Conservation (phyloP, 2,797 vertebrate species). For the Enteromius paludinosus region DNA sequence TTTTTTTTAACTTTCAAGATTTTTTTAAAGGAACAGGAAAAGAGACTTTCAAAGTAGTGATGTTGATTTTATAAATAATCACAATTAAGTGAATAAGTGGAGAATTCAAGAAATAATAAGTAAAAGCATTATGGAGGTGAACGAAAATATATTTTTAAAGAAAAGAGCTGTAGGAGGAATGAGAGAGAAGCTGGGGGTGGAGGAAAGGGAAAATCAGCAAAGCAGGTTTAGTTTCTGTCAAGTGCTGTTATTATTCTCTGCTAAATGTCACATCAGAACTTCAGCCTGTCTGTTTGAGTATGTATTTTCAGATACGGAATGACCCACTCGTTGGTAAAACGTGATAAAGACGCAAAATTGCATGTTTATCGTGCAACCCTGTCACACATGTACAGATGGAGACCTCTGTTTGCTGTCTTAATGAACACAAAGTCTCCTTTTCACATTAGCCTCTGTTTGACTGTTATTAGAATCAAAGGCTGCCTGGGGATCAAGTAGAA, state of each 20-base stretch:
- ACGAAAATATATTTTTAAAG: background rate
- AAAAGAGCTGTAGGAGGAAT: background rate
- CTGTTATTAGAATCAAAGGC: background rate
- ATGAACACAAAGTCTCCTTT: slow-evolving; percentile 8
- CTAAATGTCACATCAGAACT: slow-evolving; percentile 74
- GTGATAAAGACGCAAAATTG: slow-evolving; percentile 63
- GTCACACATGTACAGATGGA: slow-evolving; percentile 4
- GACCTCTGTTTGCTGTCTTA: background rate
- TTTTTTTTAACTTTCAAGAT: too few species aligned
- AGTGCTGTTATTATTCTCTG: slow-evolving; percentile 73
- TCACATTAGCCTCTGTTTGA: slow-evolving; percentile 5
- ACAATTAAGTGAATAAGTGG: background rate
- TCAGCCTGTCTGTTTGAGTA: slow-evolving; percentile 70
- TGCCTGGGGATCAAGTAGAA: background rate
- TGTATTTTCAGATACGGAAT: slow-evolving; percentile 54
- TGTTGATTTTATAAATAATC: background rate
- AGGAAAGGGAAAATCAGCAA: slow-evolving; percentile 14
- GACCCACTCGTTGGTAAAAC: slow-evolving; percentile 56
- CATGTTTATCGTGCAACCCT: background rate
- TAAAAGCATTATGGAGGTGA: background rate
- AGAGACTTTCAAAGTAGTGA: background rate
- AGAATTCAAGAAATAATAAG: slow-evolving; percentile 3
- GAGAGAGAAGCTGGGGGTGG: background rate
- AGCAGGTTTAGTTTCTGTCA: slow-evolving; percentile 57
- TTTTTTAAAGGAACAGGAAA: too few species aligned